Percentiles rank a stretch among this genome's conserved stretches.
phyloP scores from a whole-genome alignment of 64 coral and sea anemone species.

The Montipora cactus region DNA sequence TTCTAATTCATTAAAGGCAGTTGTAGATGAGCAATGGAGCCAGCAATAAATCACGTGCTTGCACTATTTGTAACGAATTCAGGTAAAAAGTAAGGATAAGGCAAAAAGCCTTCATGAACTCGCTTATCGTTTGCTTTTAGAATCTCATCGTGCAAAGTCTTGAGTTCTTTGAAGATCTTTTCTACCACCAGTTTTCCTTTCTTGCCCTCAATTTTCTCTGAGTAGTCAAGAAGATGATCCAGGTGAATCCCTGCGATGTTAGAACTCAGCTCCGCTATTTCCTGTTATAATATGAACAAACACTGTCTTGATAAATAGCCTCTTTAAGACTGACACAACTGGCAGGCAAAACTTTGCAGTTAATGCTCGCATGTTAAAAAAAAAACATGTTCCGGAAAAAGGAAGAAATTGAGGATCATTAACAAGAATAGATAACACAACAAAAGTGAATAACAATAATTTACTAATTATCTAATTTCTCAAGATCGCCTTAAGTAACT shows the following conservation, averaged over 20 bases:
- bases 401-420: no score
- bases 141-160: constrained; percentile 69
- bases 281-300: constrained; percentile 49
- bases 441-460: no score
- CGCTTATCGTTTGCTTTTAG: constrained; percentile 69
- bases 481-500: no score
- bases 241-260: constrained; percentile 92
- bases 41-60: constrained; percentile 62
- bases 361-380: no score
- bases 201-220: constrained; percentile 69
- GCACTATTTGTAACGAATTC: constrained; percentile 90
- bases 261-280: constrained; percentile 88
- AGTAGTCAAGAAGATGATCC: constrained; percentile 93
- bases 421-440: no score
- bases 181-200: constrained; percentile 69
- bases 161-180: constrained; percentile 72
- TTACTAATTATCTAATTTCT: no score
- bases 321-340: no score
- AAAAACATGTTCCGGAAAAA: no score
- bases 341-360: no score
- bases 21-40: background rate
- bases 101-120: constrained; percentile 68
- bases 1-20: background rate
- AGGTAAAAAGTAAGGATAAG: constrained; percentile 93
- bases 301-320: background rate